Evolutionary conservation across 2,113 vertebrate genomes (phyloP), one percentile per base, ranked within the genome.

Genomic region (Pantherophis guttatus): DNA sequence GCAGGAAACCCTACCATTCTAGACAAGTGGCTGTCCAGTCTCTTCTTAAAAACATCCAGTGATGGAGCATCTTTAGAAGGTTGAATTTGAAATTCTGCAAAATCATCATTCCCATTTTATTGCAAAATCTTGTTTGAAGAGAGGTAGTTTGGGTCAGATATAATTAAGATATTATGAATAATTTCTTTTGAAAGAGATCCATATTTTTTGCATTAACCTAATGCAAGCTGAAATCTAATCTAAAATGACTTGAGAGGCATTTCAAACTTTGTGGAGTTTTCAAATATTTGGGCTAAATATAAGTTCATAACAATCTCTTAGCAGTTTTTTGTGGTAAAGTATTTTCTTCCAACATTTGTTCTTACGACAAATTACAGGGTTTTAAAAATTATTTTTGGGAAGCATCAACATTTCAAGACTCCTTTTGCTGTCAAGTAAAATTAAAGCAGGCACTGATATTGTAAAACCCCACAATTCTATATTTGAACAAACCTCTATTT

Each of bases 281-380:
- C 88, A 90, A 93, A 90, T 87, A 87, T 62, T 93, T 62, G 86
- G 88, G 92, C 92, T 93, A 93, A 93, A 93, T 90, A 93, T 93
- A 93, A 87, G 59, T 58, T 81, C 50, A 48, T 87, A 93, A 93
- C 81, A 93, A 90, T 93, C 62, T 29, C 48, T 87, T 55, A 90
- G 92, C 89, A 90, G 81, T 87, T 85, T 90, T 93, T 93, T 90
- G 92, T 54, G 92, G 92, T 90, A 90, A 90, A 90, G 90, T 86
- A 90, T 93, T 81, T 90, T 21, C 81, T 93, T 93, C 55, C 92
- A 93, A 50, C 59, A 62, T 62, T 62, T 90, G 50, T 93, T 93
- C 92, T 65, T 90, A 44, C 13, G 90, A 57, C 92, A 65, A 93
- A 90, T 86, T 90, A 90, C 86, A 81, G 75, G 75, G 17, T 62